phyloP scores from a whole-genome alignment of 2,113 vertebrate genomes.

The Cebus imitator region DNA sequence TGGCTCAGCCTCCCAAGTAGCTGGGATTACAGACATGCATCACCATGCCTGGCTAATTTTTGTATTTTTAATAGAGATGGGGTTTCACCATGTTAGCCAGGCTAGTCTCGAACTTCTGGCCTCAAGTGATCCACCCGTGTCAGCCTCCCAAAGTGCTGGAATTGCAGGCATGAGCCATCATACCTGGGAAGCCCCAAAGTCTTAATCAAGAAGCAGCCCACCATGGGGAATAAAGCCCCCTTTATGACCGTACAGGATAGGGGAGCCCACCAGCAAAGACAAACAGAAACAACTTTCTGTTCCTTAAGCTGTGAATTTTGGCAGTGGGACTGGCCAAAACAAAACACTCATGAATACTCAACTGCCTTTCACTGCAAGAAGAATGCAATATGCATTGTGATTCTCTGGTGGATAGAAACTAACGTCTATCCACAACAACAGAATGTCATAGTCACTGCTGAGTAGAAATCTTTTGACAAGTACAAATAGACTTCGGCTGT shows the following conservation, averaged over 20 bases:
- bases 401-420: conserved; percentile 28
- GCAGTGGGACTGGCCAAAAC: neutral
- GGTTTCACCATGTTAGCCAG: no score
- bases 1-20: no score
- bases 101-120: no score
- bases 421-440: neutral
- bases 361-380: neutral
- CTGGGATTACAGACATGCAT: no score
- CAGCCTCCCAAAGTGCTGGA: no score
- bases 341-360: neutral
- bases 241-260: neutral
- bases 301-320: neutral
- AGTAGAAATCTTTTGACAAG: conserved; percentile 52
- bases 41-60: no score
- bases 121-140: no score
- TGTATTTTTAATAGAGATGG: no score
- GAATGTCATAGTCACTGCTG: conserved; percentile 9
- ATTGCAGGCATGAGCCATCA: no score
- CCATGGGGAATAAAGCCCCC: neutral
- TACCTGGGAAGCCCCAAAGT: neutral
- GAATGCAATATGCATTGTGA: neutral
- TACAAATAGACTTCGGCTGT: conserved; percentile 6
- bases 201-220: neutral
- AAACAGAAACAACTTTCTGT: neutral
- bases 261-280: neutral